Evolutionary conservation across 2,113 vertebrate genomes (phyloP), one percentile per base, ranked within the genome.

Genomic region (Sceloporus tristichus): DNA sequence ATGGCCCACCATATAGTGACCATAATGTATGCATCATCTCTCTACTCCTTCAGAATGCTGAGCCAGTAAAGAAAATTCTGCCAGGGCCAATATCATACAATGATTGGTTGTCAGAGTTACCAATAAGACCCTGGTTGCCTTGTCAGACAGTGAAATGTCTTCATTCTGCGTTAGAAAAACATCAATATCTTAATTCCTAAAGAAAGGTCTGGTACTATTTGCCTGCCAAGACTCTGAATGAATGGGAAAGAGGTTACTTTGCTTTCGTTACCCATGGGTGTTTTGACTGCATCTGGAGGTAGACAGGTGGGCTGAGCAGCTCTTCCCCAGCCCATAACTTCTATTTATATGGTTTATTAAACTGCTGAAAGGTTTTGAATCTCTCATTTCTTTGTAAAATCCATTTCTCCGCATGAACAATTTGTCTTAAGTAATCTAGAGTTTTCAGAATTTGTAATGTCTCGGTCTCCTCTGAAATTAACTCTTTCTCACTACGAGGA

Each of bases 321-420:
- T 94, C 78, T 92, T 65, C 83, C 59, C 77, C 82, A 90, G 85
- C 0, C 7, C 34, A 80, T 92, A 79, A 71, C 29, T 93, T 94
- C 82, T 93, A 84, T 93, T 93, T 88, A 87, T 89, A 87, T 38
- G 71, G 79, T 89, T 93, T 93, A 93, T 90, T 92, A 94, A 93
- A 91, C 85, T 91, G 71, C 87, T 93, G 91, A 95, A 92, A 90
- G 79, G n/a, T 87, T 93, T 91, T 70, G 88, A 91, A 91, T 89
- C 74, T 90, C 74, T 93, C 78, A 82, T 91, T 91, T 89, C 2
- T 89, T 91, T 94, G 85, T 76, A 92, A 92, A 92, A 93, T 90
- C 85, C 48, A 89, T 91, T 93, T 93, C 75, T 91, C 59, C 86
- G 84, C 93, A 92, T 90, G 93, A 93, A 86, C 71, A 93, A 89